Conservation (phyloP, 1,140 invertebrate species). For the Drosophila cardini region DNA sequence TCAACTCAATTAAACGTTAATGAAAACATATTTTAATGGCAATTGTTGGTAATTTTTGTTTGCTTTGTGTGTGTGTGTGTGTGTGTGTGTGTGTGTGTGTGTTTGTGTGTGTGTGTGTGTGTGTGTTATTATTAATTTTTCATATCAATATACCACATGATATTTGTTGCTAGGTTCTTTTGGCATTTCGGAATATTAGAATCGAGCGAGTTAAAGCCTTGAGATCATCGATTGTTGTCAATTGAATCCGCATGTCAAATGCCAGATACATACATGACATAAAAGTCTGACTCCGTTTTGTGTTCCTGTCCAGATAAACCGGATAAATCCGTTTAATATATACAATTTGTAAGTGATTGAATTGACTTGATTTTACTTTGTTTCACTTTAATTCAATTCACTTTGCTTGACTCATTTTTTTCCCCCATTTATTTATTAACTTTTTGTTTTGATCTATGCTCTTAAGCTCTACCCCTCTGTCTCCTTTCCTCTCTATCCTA, state of each 20-base stretch:
- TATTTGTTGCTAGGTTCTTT: conserved; percentile 27
- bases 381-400: not conserved
- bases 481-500: not conserved
- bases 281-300: conserved; percentile 12
- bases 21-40: conserved; percentile 59
- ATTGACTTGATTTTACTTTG: conserved; percentile 14
- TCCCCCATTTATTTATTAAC: conserved; percentile 44
- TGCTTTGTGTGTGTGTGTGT: conserved; percentile 38
- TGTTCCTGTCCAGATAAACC: conserved; percentile 39
- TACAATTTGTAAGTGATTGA: conserved; percentile 72
- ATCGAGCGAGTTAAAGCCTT: conserved; percentile 35
- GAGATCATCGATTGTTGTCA: conserved; percentile 38
- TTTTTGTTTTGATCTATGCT: conserved; percentile 44
- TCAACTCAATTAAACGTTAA: conserved; percentile 66
- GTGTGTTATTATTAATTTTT: conserved; percentile 26
- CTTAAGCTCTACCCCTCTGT: conserved; percentile 6
- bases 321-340: conserved; percentile 62
- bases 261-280: conserved; percentile 14
- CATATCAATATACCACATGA: conserved; percentile 15
- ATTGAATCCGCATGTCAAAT: conserved; percentile 27
- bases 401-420: conserved; percentile 36
- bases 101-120: conserved; percentile 26
- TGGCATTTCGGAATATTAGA: conserved; percentile 31
- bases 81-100: conserved; percentile 23
- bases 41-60: conserved; percentile 63